A percentile compares a stretch with the other conserved stretches of the same genome.
Evolutionary conservation across 1,140 invertebrate species (phyloP).

Genomic region (Drosophila subobscura): DNA sequence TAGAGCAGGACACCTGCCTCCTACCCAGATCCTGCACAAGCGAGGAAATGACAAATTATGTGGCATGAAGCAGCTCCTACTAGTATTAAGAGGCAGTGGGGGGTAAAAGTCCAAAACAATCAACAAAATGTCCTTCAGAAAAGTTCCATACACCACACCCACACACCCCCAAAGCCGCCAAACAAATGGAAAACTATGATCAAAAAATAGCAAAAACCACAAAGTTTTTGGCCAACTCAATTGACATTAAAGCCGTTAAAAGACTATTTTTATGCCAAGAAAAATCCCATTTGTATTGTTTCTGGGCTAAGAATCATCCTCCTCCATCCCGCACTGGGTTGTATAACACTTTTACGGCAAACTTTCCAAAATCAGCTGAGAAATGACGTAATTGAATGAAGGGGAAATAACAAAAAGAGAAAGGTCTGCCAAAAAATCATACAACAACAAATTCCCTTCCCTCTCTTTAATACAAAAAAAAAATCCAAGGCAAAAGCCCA

Average conservation of each 20-base stretch:
- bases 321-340: conserved; percentile 20
- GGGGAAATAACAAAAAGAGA: conserved; percentile 31
- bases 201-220: conserved; percentile 15
- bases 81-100: no score
- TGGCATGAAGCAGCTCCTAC: conserved; percentile 10
- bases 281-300: background rate
- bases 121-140: no score
- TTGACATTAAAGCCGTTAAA: conserved; percentile 3
- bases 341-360: conserved; percentile 46
- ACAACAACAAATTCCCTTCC: no score
- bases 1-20: no score
- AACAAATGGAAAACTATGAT: background rate
- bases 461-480: no score
- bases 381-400: conserved; percentile 73
- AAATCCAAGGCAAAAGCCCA: no score
- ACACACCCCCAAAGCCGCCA: no score
- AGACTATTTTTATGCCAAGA: conserved; percentile 9
- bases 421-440: background rate
- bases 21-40: background rate
- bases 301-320: background rate
- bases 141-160: no score
- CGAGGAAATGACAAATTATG: conserved; percentile 6
- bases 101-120: no score
- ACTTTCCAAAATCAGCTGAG: conserved; percentile 65
- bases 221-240: no score